Base-by-base conservation (phyloP, 2,888 invertebrate genomes). In the Gasteruption jaculator region DNA sequence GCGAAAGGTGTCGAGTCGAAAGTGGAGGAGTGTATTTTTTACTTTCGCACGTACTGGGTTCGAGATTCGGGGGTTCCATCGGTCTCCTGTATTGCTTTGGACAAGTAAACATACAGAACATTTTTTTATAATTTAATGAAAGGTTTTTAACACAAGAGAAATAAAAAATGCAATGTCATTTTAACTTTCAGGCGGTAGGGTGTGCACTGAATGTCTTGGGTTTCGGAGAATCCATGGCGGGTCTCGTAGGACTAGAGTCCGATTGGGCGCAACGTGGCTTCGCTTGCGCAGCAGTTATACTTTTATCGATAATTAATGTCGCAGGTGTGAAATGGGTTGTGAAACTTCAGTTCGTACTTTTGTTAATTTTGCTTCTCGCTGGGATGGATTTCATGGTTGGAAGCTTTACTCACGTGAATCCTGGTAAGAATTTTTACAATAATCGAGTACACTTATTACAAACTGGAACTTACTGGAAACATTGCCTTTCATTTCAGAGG, bases 311-410 rank as follows among this genome's bases (percentile, higher is more conserved):
- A 47, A 93, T 96, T 54, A 96, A 97, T 74, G 79, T 95, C 27
- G 94, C 95, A 18, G 96, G 96, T 26, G 95, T 97, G 1, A 95
- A 95, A 70, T 96, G 95, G 94, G 95, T 97, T 18, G 87, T 97
- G 42, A 91, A 96, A 63, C 74, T 96, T 39, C 96, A 97, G 68
- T 92, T 96, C 73, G 74, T 87, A 21, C 77, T 97, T 30, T 76
- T 96, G 16, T 75, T 93, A 53, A 81, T 94, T 40, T 78, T 97
- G 43, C 77, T 93, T 38, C 71, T 93, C 46, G 93, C 95, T 43
- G 92, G 91, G 8, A 74, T 92, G 53, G 95, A 96, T 73, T 94
- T 97, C 71, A 82, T 90, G 73, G 87, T 95, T 43, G 96, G 96
- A 53, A 91, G 92, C 57, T 90, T 95, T 65, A 82, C 87, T 41